phyloP scores from a whole-genome alignment of 2,113 vertebrate genomes.

The Psilopogon haemacephalus region DNA sequence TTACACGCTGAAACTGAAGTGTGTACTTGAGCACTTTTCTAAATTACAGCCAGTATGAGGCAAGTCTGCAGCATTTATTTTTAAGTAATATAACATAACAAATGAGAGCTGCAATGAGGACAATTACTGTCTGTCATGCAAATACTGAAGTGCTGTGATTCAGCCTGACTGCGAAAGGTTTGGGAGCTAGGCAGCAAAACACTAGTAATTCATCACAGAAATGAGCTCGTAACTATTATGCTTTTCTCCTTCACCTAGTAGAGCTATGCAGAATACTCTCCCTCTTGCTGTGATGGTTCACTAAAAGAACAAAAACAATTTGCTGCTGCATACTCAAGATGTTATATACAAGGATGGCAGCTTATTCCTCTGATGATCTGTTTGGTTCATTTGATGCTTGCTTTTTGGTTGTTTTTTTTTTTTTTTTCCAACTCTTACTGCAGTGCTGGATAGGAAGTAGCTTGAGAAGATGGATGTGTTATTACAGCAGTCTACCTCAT shows the following conservation, averaged over 20 bases:
- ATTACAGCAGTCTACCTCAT: background rate
- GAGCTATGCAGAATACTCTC: background rate
- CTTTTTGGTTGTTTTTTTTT: no score
- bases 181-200: background rate
- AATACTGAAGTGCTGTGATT: background rate
- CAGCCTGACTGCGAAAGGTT: background rate
- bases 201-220: background rate
- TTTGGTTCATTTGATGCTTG: no score
- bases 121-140: background rate
- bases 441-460: background rate
- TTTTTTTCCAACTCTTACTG: background rate
- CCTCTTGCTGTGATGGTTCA: background rate
- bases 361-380: background rate
- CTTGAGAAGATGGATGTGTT: background rate
- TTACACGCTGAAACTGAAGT: background rate
- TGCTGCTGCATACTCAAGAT: background rate
- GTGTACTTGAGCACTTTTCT: background rate
- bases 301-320: background rate
- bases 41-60: background rate
- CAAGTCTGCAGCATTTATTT: background rate
- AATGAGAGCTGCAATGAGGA: background rate
- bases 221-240: background rate
- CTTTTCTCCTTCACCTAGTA: background rate
- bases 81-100: background rate
- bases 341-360: background rate